phyloP scores from a whole-genome alignment of 2,888 invertebrate genomes.

The Tetranychus truncatus region DNA sequence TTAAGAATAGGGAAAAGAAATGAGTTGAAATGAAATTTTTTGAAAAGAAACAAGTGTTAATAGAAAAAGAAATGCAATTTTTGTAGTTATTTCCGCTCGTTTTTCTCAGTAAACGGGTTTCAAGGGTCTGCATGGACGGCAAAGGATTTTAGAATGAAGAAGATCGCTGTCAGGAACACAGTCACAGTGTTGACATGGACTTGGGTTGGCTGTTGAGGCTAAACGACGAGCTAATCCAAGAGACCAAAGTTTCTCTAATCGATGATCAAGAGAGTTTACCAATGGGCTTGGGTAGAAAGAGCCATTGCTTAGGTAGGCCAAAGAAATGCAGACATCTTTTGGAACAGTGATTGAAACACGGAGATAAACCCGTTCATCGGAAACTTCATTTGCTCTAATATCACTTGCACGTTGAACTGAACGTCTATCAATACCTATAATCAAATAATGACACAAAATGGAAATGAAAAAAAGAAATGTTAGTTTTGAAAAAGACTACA shows the following conservation, averaged over 20 bases:
- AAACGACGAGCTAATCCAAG: constrained; percentile 29
- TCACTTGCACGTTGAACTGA: neutral
- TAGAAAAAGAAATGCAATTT: too few relatives aligned
- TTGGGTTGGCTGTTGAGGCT: constrained; percentile 32
- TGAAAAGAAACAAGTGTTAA: too few relatives aligned
- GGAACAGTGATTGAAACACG: constrained; percentile 21
- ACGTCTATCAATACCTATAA: neutral
- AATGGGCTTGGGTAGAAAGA: constrained; percentile 24
- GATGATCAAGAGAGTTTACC: constrained; percentile 5
- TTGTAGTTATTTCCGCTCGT: too few relatives aligned
- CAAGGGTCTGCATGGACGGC: neutral
- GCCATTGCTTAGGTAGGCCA: constrained; percentile 21
- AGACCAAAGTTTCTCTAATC: constrained; percentile 22
- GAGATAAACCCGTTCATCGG: neutral
- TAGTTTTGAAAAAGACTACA: too few relatives aligned
- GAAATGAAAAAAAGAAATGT: neutral
- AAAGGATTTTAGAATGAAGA: constrained; percentile 19
- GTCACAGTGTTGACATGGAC: constrained; percentile 35
- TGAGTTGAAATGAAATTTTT: too few relatives aligned
- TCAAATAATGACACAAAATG: neutral
- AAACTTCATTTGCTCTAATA: neutral
- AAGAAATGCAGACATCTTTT: constrained; percentile 22
- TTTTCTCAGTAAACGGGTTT: neutral
- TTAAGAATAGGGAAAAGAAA: too few relatives aligned
- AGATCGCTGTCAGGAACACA: constrained; percentile 34